These are phyloP conservation scores for Orchestia grillus DNA, from an alignment of 1,140 invertebrate species.

Conservation along the genomic window DNA sequence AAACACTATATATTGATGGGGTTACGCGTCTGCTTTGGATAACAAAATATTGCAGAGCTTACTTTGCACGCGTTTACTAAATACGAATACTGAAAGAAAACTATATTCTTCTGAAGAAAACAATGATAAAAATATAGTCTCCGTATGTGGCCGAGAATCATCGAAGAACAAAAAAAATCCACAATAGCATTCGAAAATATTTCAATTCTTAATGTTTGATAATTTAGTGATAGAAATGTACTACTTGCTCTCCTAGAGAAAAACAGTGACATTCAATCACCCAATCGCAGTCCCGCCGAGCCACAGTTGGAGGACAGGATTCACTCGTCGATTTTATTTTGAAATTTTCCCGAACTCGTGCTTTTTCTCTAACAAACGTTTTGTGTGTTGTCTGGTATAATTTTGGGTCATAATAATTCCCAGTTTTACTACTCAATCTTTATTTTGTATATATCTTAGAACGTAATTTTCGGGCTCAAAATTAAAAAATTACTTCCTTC, in stretches of 20 bases:
- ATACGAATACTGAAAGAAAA: too few relatives aligned
- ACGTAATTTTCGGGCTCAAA: not conserved
- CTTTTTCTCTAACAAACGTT: not conserved
- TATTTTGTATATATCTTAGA: not conserved
- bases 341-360: not conserved
- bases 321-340: not conserved
- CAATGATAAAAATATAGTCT: too few relatives aligned
- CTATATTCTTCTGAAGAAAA: too few relatives aligned
- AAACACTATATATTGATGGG: too few relatives aligned
- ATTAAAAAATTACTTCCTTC: not conserved
- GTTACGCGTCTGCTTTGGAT: too few relatives aligned
- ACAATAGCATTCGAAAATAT: too few relatives aligned
- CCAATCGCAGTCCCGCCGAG: not conserved
- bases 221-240: not conserved
- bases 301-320: not conserved
- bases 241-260: not conserved
- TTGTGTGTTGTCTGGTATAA: not conserved
- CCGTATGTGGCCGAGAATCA: too few relatives aligned
- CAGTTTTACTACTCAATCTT: not conserved
- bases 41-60: too few relatives aligned
- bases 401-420: not conserved
- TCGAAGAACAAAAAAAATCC: too few relatives aligned
- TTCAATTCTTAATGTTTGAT: too few relatives aligned
- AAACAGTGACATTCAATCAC: not conserved
- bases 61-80: too few relatives aligned